Percentiles rank a stretch among this genome's conserved stretches.
Evolutionary conservation across 2,888 invertebrate species (phyloP).

Genomic region (Lasioglossum calceatum): DNA sequence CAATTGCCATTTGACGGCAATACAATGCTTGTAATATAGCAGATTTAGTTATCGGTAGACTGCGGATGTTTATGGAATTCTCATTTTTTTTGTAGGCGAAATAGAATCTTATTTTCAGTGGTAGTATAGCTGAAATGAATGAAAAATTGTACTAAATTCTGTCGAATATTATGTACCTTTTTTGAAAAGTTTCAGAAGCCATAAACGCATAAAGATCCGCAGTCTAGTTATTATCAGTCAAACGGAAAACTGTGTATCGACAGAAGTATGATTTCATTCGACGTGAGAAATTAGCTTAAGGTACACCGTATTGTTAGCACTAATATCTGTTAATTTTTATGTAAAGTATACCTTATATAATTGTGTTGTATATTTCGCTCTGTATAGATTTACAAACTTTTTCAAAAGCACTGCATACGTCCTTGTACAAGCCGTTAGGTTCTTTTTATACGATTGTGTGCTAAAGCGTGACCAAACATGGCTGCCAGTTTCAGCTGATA

Average conservation of each 20-base stretch:
- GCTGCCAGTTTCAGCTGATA: neutral
- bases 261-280: constrained; percentile 41
- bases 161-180: no score
- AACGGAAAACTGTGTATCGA: constrained; percentile 11
- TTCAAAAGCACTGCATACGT: constrained; percentile 43
- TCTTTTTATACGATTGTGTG: constrained; percentile 33
- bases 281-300: constrained; percentile 32
- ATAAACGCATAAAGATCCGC: no score
- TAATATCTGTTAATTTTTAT: constrained; percentile 66
- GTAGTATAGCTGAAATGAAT: no score
- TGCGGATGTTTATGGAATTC: no score
- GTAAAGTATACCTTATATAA: constrained; percentile 61
- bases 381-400: constrained; percentile 60
- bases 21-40: constrained; percentile 39
- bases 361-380: constrained; percentile 67
- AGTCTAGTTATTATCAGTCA: constrained; percentile 13
- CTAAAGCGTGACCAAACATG: neutral
- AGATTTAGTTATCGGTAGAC: constrained; percentile 8
- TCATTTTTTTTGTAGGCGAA: no score
- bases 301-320: constrained; percentile 51
- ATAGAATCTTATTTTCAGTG: no score
- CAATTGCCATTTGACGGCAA: neutral
- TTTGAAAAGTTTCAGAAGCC: no score
- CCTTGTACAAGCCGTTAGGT: constrained; percentile 18
- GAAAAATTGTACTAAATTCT: no score